phyloP scores from a whole-genome alignment of 2,888 invertebrate species.

The Metacarcinus magister region DNA sequence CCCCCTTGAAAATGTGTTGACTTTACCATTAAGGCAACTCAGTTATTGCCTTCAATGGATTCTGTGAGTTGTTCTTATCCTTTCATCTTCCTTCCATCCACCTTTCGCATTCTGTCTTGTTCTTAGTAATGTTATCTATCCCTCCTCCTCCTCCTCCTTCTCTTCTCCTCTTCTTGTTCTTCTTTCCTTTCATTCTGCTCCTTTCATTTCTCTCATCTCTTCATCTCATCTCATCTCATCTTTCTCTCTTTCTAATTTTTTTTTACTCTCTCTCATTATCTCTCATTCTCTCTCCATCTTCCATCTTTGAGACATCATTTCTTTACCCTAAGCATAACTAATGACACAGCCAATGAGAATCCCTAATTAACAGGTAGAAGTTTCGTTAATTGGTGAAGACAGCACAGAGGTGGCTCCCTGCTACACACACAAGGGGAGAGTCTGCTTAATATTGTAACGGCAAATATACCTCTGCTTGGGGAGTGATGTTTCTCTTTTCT shows the following conservation, averaged over 20 bases:
- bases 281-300: conserved; percentile 36
- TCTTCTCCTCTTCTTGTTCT: background rate
- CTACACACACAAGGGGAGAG: conserved; percentile 56
- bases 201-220: background rate
- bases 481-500: background rate
- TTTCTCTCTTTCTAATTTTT: background rate
- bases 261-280: conserved; percentile 35
- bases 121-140: background rate
- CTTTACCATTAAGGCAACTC: conserved; percentile 19
- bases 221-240: background rate
- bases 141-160: background rate
- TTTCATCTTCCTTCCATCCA: background rate
- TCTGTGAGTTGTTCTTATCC: background rate
- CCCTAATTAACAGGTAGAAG: conserved; percentile 68
- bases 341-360: conserved; percentile 58
- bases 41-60: conserved; percentile 38
- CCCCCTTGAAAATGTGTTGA: conserved; percentile 13
- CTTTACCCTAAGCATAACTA: conserved; percentile 64
- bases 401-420: conserved; percentile 56
- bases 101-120: background rate
- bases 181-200: background rate
- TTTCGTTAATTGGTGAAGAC: conserved; percentile 68
- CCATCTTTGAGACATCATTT: conserved; percentile 52
- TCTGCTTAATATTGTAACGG: conserved; percentile 52
- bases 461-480: conserved; percentile 42